Evolutionary conservation across 2,113 vertebrate genomes (phyloP).

Genomic region (Pelmatolapia mariae): DNA sequence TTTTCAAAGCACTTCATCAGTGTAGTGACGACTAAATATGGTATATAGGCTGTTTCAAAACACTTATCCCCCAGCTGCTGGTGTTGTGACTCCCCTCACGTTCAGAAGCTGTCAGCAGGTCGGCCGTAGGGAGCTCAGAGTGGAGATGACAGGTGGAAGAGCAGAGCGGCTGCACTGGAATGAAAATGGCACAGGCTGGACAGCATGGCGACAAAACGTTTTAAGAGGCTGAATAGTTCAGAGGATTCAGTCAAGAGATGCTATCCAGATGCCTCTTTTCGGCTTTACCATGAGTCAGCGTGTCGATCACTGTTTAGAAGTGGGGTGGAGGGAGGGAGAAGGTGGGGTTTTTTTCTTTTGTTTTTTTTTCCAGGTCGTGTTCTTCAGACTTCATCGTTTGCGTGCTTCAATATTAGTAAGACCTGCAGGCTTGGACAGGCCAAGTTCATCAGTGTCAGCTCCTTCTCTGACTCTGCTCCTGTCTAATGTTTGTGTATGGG

Average conservation of each 20-base stretch:
- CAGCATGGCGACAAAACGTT: constrained; percentile 60
- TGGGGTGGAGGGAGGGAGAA: background rate
- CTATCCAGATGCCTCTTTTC: constrained; percentile 50
- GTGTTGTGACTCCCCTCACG: constrained; percentile 50
- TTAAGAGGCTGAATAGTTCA: constrained; percentile 54
- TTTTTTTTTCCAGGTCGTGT: background rate
- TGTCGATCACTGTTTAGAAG: background rate
- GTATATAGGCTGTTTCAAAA: background rate
- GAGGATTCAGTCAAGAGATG: constrained; percentile 47
- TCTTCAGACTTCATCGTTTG: background rate
- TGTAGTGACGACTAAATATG: background rate
- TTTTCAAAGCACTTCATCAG: background rate
- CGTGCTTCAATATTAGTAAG: constrained; percentile 39
- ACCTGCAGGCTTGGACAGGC: constrained; percentile 47
- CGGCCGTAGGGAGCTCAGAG: constrained; percentile 21
- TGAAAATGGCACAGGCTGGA: constrained; percentile 63
- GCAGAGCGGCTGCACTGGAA: constrained; percentile 52
- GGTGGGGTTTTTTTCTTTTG: background rate
- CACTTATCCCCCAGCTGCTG: background rate
- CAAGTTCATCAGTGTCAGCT: constrained; percentile 50
- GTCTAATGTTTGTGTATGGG: background rate
- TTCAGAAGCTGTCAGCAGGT: constrained; percentile 61
- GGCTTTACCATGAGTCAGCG: constrained; percentile 36
- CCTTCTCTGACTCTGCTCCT: constrained; percentile 15
- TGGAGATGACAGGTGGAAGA: constrained; percentile 69